Conservation (phyloP, 1,140 invertebrate genomes). For the Probaryconus sp. region DNA sequence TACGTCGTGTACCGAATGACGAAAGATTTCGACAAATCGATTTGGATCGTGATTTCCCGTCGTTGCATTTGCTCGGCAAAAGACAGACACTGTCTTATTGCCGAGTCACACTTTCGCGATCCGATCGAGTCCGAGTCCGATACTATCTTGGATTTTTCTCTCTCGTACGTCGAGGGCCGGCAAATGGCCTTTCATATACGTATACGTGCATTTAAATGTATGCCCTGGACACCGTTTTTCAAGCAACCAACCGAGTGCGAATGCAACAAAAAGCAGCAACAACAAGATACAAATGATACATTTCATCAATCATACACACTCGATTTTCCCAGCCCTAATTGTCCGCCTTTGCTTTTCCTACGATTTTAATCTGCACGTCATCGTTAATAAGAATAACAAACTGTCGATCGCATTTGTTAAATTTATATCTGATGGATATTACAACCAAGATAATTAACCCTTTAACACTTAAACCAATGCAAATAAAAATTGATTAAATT, state of each 20-base stretch:
- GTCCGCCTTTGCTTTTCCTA: slow-evolving; percentile 27
- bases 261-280: slow-evolving; percentile 29
- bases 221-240: slow-evolving; percentile 15
- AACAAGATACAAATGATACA: slow-evolving; percentile 46
- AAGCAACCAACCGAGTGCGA: slow-evolving; percentile 50
- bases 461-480: no score
- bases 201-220: no score
- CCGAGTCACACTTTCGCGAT: slow-evolving; percentile 65
- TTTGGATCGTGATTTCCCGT: slow-evolving; percentile 57
- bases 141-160: slow-evolving; percentile 60
- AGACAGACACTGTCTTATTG: slow-evolving; percentile 59
- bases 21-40: slow-evolving; percentile 61
- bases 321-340: slow-evolving; percentile 54
- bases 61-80: slow-evolving; percentile 10
- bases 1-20: slow-evolving; percentile 50
- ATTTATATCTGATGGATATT: no score
- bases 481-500: no score
- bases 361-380: slow-evolving; percentile 40
- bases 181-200: slow-evolving; percentile 48
- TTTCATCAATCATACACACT: slow-evolving; percentile 54
- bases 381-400: slow-evolving; percentile 40
- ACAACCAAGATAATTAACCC: slow-evolving; percentile 37
- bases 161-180: slow-evolving; percentile 27
- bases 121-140: slow-evolving; percentile 53
- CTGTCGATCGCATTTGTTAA: slow-evolving; percentile 17